These are phyloP conservation scores for Hirtodrosophila cameraria DNA, from an alignment of 2,888 invertebrate species.

Conservation along the genomic window DNA sequence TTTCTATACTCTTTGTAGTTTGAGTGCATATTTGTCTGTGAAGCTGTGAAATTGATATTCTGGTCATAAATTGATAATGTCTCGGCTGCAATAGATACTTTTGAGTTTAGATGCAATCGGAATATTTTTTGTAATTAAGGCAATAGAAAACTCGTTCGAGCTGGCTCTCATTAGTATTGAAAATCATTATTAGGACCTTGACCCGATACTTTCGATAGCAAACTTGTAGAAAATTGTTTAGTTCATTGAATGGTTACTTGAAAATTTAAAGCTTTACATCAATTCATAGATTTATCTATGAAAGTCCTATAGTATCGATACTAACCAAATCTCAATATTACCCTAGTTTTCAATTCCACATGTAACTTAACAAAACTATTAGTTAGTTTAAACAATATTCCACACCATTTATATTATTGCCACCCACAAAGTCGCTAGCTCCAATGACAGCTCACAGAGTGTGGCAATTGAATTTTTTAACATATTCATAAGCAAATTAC, in stretches of 20 bases:
- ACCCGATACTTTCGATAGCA: too few relatives aligned
- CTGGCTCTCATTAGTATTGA: too few relatives aligned
- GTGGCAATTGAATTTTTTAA: slow-evolving; percentile 74
- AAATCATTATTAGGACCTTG: too few relatives aligned
- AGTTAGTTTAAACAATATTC: slow-evolving; percentile 1
- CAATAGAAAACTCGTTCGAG: not conserved
- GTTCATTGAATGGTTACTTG: too few relatives aligned
- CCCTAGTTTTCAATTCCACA: too few relatives aligned
- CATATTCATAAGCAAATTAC: slow-evolving; percentile 69
- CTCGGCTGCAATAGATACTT: not conserved
- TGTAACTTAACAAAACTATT: too few relatives aligned
- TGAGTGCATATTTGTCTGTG: too few relatives aligned
- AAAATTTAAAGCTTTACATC: too few relatives aligned
- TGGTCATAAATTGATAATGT: slow-evolving; percentile 41
- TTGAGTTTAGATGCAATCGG: not conserved
- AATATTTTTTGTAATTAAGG: slow-evolving; percentile 7
- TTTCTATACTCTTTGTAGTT: not conserved
- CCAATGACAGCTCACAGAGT: slow-evolving; percentile 46
- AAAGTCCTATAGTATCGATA: too few relatives aligned
- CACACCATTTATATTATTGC: slow-evolving; percentile 12
- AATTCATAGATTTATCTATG: too few relatives aligned
- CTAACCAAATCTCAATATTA: too few relatives aligned
- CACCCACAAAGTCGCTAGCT: slow-evolving; percentile 55
- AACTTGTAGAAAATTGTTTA: too few relatives aligned
- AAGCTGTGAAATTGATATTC: not conserved